Conservation (phyloP, 2,797 vertebrate genomes). For the Gymnocypris eckloni region DNA sequence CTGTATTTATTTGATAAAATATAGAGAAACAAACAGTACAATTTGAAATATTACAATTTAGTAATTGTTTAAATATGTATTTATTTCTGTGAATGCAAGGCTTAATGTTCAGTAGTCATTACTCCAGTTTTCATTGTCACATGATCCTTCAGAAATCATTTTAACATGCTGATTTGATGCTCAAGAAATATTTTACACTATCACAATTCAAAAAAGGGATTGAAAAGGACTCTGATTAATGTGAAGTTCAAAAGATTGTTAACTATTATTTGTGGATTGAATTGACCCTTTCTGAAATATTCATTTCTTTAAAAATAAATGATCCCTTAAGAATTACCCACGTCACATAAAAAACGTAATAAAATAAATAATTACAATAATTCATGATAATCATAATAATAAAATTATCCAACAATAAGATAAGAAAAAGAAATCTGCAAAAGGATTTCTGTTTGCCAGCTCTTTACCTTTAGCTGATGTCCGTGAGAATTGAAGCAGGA, state of each 20-base stretch:
- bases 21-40: not conserved
- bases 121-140: not conserved
- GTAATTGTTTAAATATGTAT: not conserved
- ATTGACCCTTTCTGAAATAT: not conserved
- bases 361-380: not conserved
- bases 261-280: not conserved
- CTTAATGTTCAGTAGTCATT: not conserved
- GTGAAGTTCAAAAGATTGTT: not conserved
- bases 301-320: not conserved
- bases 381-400: not conserved
- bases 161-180: not conserved
- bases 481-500: conserved; percentile 72
- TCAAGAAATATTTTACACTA: not conserved
- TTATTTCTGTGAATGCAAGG: not conserved
- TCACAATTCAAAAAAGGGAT: not conserved
- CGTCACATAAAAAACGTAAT: not conserved
- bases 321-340: not conserved
- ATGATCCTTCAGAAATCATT: not conserved
- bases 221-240: not conserved
- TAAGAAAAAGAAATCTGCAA: not conserved
- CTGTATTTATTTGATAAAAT: not conserved
- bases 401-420: not conserved
- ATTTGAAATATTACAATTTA: not conserved
- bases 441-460: conserved; percentile 2
- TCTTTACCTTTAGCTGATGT: conserved; percentile 75